phyloP scores from a whole-genome alignment of 1,140 invertebrate species.

The Bicyclus anynana region DNA sequence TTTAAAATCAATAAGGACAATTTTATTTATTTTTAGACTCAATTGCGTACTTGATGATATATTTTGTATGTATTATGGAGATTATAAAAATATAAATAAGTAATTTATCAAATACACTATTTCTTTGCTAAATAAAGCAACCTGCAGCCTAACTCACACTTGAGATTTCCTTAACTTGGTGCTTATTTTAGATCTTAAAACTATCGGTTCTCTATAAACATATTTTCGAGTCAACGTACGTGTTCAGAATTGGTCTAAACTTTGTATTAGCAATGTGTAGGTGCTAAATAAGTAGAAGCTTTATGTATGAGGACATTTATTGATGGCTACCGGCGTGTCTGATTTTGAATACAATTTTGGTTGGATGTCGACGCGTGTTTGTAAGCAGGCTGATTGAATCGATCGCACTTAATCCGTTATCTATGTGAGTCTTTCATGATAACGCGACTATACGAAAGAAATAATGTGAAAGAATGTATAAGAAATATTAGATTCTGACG shows the following conservation, averaged over 20 bases:
- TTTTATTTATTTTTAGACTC: no score
- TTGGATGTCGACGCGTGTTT: background rate
- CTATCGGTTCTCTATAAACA: conserved; percentile 8
- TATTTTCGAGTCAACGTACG: conserved; percentile 42
- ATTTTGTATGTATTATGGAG: no score
- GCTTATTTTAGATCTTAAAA: conserved; percentile 31
- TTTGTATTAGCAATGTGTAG: conserved; percentile 42
- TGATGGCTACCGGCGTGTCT: background rate
- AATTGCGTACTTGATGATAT: no score
- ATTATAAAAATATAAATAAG: no score
- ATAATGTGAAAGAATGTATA: no score
- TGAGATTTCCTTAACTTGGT: conserved; percentile 38
- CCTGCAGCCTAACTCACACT: background rate
- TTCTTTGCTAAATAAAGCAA: background rate
- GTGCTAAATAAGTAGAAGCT: conserved; percentile 40
- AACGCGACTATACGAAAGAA: no score
- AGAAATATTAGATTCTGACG: no score
- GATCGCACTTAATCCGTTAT: no score
- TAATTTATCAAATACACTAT: background rate
- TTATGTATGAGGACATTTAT: conserved; percentile 6
- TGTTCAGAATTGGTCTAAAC: conserved; percentile 61
- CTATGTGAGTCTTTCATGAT: no score
- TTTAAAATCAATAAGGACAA: no score
- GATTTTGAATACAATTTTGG: background rate
- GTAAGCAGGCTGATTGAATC: no score